Percentiles rank a stretch among this genome's conserved stretches.
Evolutionary conservation across 2,113 vertebrate genomes (phyloP).

Genomic region (Tenrec ecaudatus): DNA sequence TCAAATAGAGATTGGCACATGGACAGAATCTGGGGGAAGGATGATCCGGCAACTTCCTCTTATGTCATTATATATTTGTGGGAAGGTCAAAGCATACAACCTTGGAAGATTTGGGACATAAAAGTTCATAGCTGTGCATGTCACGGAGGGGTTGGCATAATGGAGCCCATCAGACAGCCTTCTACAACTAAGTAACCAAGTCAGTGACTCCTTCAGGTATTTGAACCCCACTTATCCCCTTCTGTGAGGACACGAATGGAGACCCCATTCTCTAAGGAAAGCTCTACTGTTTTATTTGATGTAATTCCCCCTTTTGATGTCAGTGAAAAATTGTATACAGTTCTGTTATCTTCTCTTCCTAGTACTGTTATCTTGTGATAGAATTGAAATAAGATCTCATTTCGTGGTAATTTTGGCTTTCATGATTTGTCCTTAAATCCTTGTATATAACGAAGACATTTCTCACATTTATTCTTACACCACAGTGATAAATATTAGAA

Average conservation of each 20-base stretch:
- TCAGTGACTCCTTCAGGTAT: background rate
- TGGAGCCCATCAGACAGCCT: background rate
- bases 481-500: constrained; percentile 35
- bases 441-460: constrained; percentile 52
- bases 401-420: constrained; percentile 51
- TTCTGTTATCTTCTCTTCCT: constrained; percentile 34
- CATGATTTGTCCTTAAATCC: constrained; percentile 1
- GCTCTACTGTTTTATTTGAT: constrained; percentile 9
- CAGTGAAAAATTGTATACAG: constrained; percentile 1
- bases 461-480: constrained; percentile 48
- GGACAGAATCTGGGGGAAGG: background rate
- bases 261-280: background rate
- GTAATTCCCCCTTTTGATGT: background rate
- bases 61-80: background rate
- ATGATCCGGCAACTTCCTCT: background rate
- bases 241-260: background rate
- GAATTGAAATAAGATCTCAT: constrained; percentile 53
- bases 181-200: background rate
- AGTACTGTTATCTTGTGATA: constrained; percentile 23
- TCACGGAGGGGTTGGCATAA: background rate
- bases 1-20: constrained; percentile 20
- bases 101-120: background rate
- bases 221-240: background rate
- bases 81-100: background rate
- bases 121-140: background rate